Evolutionary conservation across 2,113 vertebrate species (phyloP).

Genomic region (Nycticryphes semicollaris): DNA sequence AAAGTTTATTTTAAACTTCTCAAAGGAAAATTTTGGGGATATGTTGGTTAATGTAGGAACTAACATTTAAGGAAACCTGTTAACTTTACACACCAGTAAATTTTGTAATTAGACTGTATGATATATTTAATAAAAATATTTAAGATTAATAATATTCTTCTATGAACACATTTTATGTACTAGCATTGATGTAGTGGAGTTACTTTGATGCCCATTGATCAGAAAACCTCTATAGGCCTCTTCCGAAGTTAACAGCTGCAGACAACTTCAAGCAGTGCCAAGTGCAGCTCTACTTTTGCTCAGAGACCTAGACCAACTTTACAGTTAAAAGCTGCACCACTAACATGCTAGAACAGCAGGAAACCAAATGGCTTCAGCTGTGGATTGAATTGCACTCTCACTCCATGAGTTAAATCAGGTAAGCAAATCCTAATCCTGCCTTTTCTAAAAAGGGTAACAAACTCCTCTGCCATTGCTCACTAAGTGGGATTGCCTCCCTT

Average conservation of each 20-base stretch:
- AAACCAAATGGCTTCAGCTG: neutral
- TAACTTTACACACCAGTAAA: neutral
- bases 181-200: neutral
- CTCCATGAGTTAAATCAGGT: neutral
- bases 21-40: neutral
- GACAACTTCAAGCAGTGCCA: neutral
- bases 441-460: neutral
- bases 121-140: neutral
- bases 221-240: neutral
- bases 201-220: neutral
- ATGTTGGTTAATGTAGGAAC: neutral
- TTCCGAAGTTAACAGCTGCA: neutral
- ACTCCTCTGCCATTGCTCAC: neutral
- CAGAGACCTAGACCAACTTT: neutral
- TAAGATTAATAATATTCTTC: neutral
- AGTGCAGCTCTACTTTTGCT: neutral
- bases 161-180: neutral
- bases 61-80: neutral
- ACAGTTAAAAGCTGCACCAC: neutral
- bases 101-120: neutral
- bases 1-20: neutral
- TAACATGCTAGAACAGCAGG: rapidly evolving
- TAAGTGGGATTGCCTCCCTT: neutral
- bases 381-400: neutral
- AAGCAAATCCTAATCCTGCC: neutral